Evolutionary conservation across 2,888 invertebrate genomes (phyloP), one percentile per base, ranked within the genome.

Genomic region (Uropetala carovei): DNA sequence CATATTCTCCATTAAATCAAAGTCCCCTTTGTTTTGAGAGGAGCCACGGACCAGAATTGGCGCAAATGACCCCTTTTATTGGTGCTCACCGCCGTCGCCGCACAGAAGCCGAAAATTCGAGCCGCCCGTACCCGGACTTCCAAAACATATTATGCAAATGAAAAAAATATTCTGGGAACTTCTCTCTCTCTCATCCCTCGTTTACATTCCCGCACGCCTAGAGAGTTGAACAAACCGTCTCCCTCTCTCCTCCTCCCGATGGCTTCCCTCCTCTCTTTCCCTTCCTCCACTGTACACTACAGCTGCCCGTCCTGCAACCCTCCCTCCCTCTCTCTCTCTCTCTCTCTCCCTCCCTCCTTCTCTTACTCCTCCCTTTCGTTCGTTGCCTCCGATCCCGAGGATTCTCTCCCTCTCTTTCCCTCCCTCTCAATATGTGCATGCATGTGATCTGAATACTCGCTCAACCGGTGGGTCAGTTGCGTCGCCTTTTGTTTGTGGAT

Each of bases 401-500:
- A 43, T 43, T 43, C 43, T 43, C 13, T 30, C 27, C 9, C 81
- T 30, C 30, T 30, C 81, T 10, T 14, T 14, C 81, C 27, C 81
- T 81, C 30, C 56, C 56, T 27, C 86, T 59, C 59, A 60, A 60
- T 57, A 86, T 86, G 60, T 86, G 60, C 60, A 60, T 60, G 86
- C 58, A 86, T 86, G 86, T 86, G 89, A 89, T 89, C 89, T 64
- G 89, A 89, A 64, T 64, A 64, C 89, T 64, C 60, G 30, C 30
- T 59, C 27, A 16, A 89, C 64, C 89, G 60, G 43, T 89, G 89
- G 86, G 89, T 64, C 89, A 89, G 89, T 89, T 89, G 89, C 58
- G 58, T 86, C 86, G 30, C 89, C 89, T 89, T 89, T 89, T 89
- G 89, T 89, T 89, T 89, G 89, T 89, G 89, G 89, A 89, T 89